Base-by-base conservation (phyloP, 2,888 invertebrate species). In the Drosophila pseudotakahashii region DNA sequence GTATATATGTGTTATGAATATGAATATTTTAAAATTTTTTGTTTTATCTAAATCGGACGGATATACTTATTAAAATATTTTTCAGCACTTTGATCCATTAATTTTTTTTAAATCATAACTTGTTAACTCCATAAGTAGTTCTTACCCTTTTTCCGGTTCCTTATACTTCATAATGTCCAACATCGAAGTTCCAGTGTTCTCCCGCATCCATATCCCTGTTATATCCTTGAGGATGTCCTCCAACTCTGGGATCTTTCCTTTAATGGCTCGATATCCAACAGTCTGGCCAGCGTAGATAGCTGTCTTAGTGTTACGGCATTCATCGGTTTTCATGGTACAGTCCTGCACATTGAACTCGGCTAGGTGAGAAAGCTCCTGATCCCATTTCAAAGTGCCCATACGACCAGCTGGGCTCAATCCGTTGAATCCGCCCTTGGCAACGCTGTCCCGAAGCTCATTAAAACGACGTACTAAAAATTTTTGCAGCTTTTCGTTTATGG, bases 331-430 rank as follows among this genome's bases (percentile, higher is more conserved):
- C 10, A 61, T 0, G 1, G 0, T 0, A 19, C 80, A 81, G 0
- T 26, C 7, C 0, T 13, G 26, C 0, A 81, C 77, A 60, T 75
- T 78, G 13, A 50, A 11, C 13, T 63, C 48, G 4, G 81, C 85
- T 6, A 77, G 3, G 26, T 39, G 5, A 6, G 81, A 67, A 4
- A 81, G 59, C 5, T 84, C 75, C 0, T 7, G 0, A 3, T 84
- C 52, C 81, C 81, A 81, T 0, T 1, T 14, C 7, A 81, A 7
- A 6, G 69, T 44, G 1, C 34, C 45, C 81, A 81, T 81, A 4
- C 53, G 59, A 3, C 39, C 14, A 7, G 81, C 84, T 7, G 45
- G 13, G 26, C 9, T 44, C 7, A 74, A 11, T 0, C 48, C 63
- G 0, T 39, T 36, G 3, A 59, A 64, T 0, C 39, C 36, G 1